Base-by-base conservation (phyloP, 2,797 vertebrate species). In the Discoglossus pictus region DNA sequence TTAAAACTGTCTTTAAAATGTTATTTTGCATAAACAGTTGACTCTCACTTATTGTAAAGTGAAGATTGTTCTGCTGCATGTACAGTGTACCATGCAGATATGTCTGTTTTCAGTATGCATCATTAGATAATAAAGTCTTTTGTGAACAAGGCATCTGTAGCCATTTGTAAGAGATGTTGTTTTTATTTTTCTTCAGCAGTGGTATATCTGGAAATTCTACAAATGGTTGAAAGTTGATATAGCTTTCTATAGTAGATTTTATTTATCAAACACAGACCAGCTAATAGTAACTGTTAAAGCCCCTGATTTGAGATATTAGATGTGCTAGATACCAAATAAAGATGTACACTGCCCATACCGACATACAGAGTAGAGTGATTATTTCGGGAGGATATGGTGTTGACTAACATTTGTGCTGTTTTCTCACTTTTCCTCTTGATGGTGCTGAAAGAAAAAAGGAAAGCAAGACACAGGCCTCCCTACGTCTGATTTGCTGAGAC, bases 351-450 rank as follows among this genome's bases (percentile, higher is more conserved):
- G 13, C 43, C 36, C 44, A 70, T 84, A 72, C 83, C 82, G 87
- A 79, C 79, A 80, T 87, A 85, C 84, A 73, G 82, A 86, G 82
- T 89, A 88, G 87, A 82, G 78, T 87, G 83, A 74, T 86, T 88
- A 81, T 86, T 89, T 84, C 86, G 88, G 71, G 86, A 86, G 79
- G 78, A 88, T 80, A 0, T 74, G 68, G 85, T 78, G 83, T 82
- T 94, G 87, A 94, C 90, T 93, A 89, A 91, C 92, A 80, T 91
- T 92, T 94, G 85, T 94, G 92, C 90, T 94, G 88, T 93, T 93
- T 87, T 93, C 90, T 92, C 89, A 92, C 91, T 93, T 89, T 93
- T 92, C 90, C 90, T 91, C 91, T 90, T 92, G 91, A 91, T 92
- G 90, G 88, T 90, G 92, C 92, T 90, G 92, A 92, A 90, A 92